These are phyloP conservation scores for Drosophila sp. DNA, from an alignment of 1,140 invertebrate genomes.

Conservation along the genomic window DNA sequence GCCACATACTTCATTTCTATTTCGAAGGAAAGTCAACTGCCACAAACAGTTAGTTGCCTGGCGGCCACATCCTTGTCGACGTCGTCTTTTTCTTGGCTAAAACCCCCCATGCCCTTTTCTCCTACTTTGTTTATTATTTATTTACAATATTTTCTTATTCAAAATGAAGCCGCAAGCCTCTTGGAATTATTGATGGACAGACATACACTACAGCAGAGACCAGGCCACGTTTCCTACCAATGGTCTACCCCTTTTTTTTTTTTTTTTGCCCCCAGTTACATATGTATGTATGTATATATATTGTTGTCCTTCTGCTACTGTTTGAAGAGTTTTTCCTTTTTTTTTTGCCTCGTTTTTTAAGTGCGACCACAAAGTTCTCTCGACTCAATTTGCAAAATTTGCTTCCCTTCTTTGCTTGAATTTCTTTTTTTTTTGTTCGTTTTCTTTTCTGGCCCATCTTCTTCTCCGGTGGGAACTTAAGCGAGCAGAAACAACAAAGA, in stretches of 20 bases:
- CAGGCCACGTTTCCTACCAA: constrained; percentile 6
- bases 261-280: constrained; percentile 24
- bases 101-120: constrained; percentile 6
- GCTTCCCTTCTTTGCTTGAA: constrained; percentile 18
- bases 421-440: constrained; percentile 21
- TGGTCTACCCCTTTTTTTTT: constrained; percentile 6
- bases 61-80: constrained; percentile 48
- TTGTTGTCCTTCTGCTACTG: background rate
- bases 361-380: constrained; percentile 55
- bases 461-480: constrained; percentile 6
- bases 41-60: constrained; percentile 65
- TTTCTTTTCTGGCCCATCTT: constrained; percentile 2
- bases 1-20: constrained; percentile 69
- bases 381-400: constrained; percentile 69
- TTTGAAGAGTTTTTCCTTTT: constrained; percentile 38
- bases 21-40: constrained; percentile 55
- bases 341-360: constrained; percentile 22
- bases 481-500: constrained; percentile 34
- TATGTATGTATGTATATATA: constrained; percentile 13
- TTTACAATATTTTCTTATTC: constrained; percentile 80
- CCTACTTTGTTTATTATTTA: constrained; percentile 67
- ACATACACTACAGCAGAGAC: constrained; percentile 34
- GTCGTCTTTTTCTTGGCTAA: constrained; percentile 4
- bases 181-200: constrained; percentile 72
- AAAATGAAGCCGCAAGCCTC: constrained; percentile 77